phyloP scores from a whole-genome alignment of 2,113 vertebrate genomes.

The Myiozetetes cayanensis region DNA sequence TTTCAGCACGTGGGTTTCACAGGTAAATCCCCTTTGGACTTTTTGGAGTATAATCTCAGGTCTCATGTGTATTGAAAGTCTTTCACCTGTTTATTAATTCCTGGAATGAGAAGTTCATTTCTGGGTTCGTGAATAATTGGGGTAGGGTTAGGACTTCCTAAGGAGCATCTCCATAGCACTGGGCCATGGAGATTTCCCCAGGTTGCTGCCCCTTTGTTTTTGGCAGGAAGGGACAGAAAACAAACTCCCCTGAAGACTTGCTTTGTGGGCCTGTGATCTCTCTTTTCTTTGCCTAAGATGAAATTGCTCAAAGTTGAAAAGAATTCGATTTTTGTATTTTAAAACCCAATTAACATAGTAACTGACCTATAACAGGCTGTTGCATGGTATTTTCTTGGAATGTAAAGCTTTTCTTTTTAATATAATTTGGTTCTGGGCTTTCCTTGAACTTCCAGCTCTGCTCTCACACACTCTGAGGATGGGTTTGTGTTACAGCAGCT shows the following conservation, averaged over 20 bases:
- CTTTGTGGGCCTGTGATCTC: not conserved
- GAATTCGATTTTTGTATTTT: not conserved
- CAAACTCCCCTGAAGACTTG: not conserved
- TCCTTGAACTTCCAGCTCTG: not conserved
- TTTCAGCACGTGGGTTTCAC: not conserved
- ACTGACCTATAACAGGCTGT: not conserved
- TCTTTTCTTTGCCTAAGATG: not conserved
- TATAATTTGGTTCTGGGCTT: not conserved
- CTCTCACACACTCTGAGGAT: not conserved
- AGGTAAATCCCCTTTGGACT: not conserved
- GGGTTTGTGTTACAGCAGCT: not conserved
- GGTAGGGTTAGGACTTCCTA: not conserved
- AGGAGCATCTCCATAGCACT: not conserved
- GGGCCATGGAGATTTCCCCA: not conserved
- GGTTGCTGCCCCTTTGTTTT: not conserved
- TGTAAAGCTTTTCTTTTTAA: not conserved
- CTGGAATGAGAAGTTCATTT: not conserved
- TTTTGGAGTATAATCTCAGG: not conserved
- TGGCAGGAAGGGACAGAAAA: not conserved
- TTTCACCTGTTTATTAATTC: not conserved
- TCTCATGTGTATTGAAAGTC: rapidly evolving
- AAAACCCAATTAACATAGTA: not conserved
- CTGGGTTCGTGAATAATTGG: not conserved
- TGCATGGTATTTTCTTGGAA: not conserved
- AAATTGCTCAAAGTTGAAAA: not conserved